Base-by-base conservation (phyloP, 92 coral and sea anemone species). In the Zoanthus gigantus region DNA sequence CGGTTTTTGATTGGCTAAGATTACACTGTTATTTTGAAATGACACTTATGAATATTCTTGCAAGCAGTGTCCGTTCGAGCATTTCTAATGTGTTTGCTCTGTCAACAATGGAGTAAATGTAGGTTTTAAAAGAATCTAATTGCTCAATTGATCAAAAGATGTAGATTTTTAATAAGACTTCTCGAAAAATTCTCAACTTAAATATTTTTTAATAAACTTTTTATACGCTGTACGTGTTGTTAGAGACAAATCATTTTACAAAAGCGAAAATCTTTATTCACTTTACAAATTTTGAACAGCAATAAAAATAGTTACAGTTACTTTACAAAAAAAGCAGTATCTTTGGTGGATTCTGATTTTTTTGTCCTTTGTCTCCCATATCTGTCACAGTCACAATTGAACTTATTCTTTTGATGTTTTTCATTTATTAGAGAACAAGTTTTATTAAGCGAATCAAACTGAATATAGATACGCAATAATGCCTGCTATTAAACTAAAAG, bases 1-100 rank as follows among this genome's bases (percentile, higher is more conserved):
- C 12, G 42, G 42, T 4, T 52, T 28, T 50, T 80, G 53, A 80
- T 81, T 81, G 85, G 85, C 14, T 47, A 23, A 48, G 45, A 29
- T 18, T 8, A 69, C 23, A 53, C 14, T 66, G 76, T 66, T 30
- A 18, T 66, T 54, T 8, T 12, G 60, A 16, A 50, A 16, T 7
- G 30, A 17, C 47, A 8, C 65, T 80, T 18, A 18, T 80, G 42
- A 57, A 31, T 54, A 23, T 53, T 54, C 12, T 15, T 42, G 67
- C 48, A 47, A 10, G 3, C 68, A 31, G 54, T 77, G 23, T 77
- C 32, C 67, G 46, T 76, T 53, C 45, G 52, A 53, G 60, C 44
- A 13, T 47, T 46, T 50, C 63, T 47, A 75, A 75, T 28, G 12
- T 23, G 47, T 77, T 14, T 31, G 34, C 53, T 54, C 16, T 52